These are phyloP conservation scores for Myoxocephalus aenaeus DNA, from an alignment of 2,797 vertebrate species.

Conservation along the genomic window DNA sequence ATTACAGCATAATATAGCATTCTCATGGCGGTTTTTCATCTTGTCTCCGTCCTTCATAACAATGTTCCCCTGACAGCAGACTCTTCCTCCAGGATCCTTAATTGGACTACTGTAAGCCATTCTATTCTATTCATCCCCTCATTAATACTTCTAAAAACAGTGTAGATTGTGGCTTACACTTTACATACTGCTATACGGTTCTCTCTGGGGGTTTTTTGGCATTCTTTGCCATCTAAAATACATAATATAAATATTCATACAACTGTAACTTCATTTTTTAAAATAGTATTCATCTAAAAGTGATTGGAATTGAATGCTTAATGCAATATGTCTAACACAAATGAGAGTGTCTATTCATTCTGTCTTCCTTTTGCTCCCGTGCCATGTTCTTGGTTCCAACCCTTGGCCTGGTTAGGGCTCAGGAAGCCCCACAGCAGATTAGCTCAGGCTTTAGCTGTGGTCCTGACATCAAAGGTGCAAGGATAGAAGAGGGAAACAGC, in stretches of 20 bases:
- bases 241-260: background rate
- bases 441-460: conserved; percentile 70
- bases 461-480: conserved; percentile 76
- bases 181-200: background rate
- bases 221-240: background rate
- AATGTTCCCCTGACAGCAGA: conserved; percentile 7
- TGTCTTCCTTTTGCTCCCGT: conserved; percentile 32
- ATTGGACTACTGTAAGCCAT: conserved; percentile 30
- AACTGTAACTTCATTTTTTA: background rate
- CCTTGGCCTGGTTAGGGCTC: conserved; percentile 51
- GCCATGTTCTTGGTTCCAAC: conserved; percentile 60
- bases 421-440: conserved; percentile 73
- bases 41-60: conserved; percentile 20
- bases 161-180: conserved; percentile 6
- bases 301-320: background rate
- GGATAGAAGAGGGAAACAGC: conserved; percentile 48
- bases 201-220: background rate
- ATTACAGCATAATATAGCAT: conserved; percentile 31
- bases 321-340: background rate
- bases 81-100: conserved; percentile 15
- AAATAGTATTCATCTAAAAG: background rate
- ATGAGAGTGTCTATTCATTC: conserved; percentile 4
- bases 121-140: conserved; percentile 19
- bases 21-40: conserved; percentile 25
- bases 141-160: conserved; percentile 24